Percentiles rank a stretch among this genome's conserved stretches.
Evolutionary conservation across 92 coral and sea anemone genomes (phyloP).

Genomic region (Palythoa grandis): DNA sequence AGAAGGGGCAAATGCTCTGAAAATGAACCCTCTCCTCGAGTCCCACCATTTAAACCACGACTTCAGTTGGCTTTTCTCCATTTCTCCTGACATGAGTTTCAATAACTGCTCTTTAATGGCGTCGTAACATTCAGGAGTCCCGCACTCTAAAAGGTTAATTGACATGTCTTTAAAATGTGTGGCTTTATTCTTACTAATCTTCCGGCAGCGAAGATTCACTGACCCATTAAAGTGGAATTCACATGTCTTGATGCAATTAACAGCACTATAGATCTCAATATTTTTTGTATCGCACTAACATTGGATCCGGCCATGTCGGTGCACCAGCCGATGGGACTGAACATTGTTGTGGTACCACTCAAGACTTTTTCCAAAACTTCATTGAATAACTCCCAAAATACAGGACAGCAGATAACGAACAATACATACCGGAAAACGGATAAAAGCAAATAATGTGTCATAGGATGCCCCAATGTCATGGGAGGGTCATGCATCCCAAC

Average conservation of each 20-base stretch:
- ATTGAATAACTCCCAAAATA: constrained; percentile 52
- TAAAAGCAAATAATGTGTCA: no score
- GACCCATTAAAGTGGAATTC: neutral
- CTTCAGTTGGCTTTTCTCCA: neutral
- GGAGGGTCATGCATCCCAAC: no score
- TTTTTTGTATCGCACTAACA: neutral
- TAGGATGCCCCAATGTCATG: no score
- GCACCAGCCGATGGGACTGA: constrained; percentile 47
- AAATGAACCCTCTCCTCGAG: neutral
- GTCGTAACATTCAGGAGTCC: neutral
- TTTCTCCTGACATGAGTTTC: neutral
- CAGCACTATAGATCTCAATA: neutral
- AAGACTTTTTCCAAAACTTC: constrained; percentile 41
- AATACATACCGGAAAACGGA: no score
- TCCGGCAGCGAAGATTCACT: neutral
- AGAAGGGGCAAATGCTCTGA: neutral
- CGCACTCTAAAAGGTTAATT: neutral
- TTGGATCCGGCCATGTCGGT: constrained; percentile 31
- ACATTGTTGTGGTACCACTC: neutral
- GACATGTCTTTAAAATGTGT: neutral
- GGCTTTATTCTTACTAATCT: neutral
- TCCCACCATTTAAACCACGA: neutral
- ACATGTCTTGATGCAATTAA: neutral
- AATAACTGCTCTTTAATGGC: neutral
- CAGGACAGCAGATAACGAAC: no score